Conservation (phyloP, 1,140 invertebrate species). For the Trissolcus basalis region DNA sequence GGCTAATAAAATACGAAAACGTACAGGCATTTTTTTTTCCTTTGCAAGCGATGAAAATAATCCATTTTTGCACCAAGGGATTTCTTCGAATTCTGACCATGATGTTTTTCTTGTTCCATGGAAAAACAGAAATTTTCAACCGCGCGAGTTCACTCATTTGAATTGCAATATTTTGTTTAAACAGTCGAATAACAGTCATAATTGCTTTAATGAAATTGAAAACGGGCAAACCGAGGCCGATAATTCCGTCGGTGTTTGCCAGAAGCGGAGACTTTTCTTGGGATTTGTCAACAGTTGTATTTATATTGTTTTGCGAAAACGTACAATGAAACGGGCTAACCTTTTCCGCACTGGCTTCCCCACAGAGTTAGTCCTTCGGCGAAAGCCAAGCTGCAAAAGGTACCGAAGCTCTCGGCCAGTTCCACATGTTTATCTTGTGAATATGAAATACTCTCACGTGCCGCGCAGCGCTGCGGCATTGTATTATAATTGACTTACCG, state of each 20-base stretch:
- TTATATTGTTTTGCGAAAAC: conserved; percentile 55
- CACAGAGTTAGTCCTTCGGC: conserved; percentile 39
- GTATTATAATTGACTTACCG: conserved; percentile 77
- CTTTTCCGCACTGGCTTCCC: conserved; percentile 18
- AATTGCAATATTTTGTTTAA: too few species aligned
- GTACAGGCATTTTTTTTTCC: not conserved
- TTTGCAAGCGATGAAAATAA: too few species aligned
- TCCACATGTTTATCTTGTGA: conserved; percentile 73
- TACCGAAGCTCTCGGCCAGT: conserved; percentile 45
- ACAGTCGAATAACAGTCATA: too few species aligned
- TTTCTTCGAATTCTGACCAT: too few species aligned
- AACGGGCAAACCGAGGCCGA: conserved; percentile 6
- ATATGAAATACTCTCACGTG: conserved; percentile 70
- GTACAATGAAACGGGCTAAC: conserved; percentile 43
- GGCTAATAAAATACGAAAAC: conserved; percentile 40
- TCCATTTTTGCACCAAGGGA: too few species aligned
- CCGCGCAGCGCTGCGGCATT: conserved; percentile 61
- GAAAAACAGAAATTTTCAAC: too few species aligned
- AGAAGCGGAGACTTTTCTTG: conserved; percentile 19
- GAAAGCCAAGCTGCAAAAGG: conserved; percentile 39
- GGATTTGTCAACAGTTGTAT: conserved; percentile 45
- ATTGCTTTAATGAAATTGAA: conserved; percentile 14
- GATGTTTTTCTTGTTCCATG: too few species aligned
- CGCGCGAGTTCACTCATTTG: too few species aligned
- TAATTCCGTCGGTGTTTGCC: conserved; percentile 10